These are phyloP conservation scores for Esox masquinongy DNA, from an alignment of 2,797 vertebrate species.

Conservation along the genomic window DNA sequence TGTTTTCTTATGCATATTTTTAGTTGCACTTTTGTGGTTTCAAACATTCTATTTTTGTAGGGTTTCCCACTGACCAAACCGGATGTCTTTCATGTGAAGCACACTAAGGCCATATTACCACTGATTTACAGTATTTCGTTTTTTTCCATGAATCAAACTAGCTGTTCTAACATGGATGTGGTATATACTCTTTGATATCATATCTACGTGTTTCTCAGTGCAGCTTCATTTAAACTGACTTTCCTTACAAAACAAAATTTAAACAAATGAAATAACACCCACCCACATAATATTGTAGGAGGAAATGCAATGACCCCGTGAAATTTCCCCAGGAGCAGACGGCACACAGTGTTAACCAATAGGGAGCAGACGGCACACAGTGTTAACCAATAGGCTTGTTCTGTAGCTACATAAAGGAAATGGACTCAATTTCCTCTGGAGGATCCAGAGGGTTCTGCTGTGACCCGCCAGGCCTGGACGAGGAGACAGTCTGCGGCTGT, in stretches of 20 bases:
- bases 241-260: too few relatives aligned
- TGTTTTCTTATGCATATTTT: too few relatives aligned
- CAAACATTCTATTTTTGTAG: not conserved
- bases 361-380: not conserved
- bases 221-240: too few relatives aligned
- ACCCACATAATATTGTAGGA: not conserved
- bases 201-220: conserved; percentile 5
- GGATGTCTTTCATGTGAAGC: not conserved
- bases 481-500: not conserved
- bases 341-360: not conserved
- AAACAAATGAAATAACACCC: too few relatives aligned
- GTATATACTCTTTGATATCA: not conserved
- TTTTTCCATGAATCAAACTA: not conserved
- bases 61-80: not conserved
- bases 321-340: not conserved
- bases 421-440: conserved; percentile 40
- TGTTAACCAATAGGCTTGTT: conserved; percentile 17
- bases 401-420: conserved; percentile 33
- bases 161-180: not conserved
- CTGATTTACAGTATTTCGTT: not conserved
- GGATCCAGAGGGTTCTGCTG: conserved; percentile 3
- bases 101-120: not conserved
- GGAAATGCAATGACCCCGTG: not conserved
- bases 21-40: not conserved
- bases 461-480: conserved; percentile 9